Base-by-base conservation (phyloP, 2,888 invertebrate species). In the Druceiella hillmani region DNA sequence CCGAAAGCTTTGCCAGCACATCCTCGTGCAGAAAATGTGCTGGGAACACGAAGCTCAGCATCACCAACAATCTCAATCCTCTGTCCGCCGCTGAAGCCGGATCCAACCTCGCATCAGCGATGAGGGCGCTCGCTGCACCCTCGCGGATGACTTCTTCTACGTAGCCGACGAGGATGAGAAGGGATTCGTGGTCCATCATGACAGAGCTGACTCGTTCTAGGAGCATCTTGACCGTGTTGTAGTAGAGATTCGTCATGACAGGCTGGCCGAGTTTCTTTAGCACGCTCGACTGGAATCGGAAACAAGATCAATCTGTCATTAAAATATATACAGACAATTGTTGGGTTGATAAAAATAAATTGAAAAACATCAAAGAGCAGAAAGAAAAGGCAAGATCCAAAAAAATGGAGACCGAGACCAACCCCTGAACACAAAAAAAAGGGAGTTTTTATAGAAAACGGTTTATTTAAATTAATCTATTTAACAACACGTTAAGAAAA, bases 121-220 rank as follows among this genome's bases (percentile, higher is more conserved):
- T 66, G 7, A 59, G 55, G 0, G 55, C 54, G n/a, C 81, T 75
- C 20, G 79, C 76, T 42, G 78, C 77, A 4, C 80, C 80, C 13
- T 80, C 79, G 51, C 78, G 78, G 37, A 90, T 76, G 40, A 87
- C 86, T 46, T 87, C 85, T 55, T 87, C 84, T 9, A 66, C 70
- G 46, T 69, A 77, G 36, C 70, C 64, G 7, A 81, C 75, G 13
- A 83, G 65, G 55, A 88, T 80, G 45, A 83, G 78, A 50, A 95
- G 76, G 0, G 94, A 87, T 45, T 87, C 85, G 52, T 84, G 84
- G 60, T 98, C 98, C 7, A 98, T 87, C 87, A 97, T 91, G 3
- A 98, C 93, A 0, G 93, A 94, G 45, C 94, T 94, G 9, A 94
- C 87, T 40, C 97, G 77, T 63, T 97, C 97, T 39, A 98, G 66